Conservation (phyloP, 2,113 vertebrate genomes). For the Lepidothrix coronata region DNA sequence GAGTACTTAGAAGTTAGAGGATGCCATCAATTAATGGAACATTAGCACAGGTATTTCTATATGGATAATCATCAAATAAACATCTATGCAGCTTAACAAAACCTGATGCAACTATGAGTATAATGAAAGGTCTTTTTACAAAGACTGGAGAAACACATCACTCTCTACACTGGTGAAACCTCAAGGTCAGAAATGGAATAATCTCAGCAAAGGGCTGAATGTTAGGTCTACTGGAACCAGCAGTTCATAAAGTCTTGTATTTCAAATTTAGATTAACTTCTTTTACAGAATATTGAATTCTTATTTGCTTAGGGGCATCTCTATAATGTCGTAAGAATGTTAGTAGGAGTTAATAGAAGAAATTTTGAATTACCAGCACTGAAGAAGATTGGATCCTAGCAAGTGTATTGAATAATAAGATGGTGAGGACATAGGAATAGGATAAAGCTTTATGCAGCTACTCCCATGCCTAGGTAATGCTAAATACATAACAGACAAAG, state of each 20-base stretch:
- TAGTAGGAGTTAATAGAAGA: conserved; percentile 36
- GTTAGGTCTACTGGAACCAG: background rate
- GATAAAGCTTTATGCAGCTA: background rate
- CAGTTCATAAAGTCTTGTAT: conserved; percentile 20
- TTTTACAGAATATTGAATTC: conserved; percentile 24
- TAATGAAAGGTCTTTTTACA: background rate
- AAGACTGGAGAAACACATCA: background rate
- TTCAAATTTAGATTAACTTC: conserved; percentile 37
- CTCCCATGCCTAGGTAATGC: background rate
- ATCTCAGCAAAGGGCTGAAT: background rate
- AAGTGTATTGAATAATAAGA: background rate
- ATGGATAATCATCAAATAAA: background rate
- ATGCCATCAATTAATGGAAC: background rate
- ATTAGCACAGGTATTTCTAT: background rate
- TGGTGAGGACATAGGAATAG: background rate
- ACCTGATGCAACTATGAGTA: background rate
- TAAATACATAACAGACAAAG: background rate
- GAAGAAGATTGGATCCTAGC: conserved; percentile 14
- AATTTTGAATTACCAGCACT: background rate
- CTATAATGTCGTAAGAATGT: conserved; percentile 40
- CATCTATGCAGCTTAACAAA: background rate
- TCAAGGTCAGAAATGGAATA: background rate
- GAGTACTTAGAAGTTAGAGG: background rate
- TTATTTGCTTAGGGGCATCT: conserved; percentile 41
- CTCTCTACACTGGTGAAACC: background rate